Base-by-base conservation (phyloP, 2,888 invertebrate species). In the Mimachlamys varia region DNA sequence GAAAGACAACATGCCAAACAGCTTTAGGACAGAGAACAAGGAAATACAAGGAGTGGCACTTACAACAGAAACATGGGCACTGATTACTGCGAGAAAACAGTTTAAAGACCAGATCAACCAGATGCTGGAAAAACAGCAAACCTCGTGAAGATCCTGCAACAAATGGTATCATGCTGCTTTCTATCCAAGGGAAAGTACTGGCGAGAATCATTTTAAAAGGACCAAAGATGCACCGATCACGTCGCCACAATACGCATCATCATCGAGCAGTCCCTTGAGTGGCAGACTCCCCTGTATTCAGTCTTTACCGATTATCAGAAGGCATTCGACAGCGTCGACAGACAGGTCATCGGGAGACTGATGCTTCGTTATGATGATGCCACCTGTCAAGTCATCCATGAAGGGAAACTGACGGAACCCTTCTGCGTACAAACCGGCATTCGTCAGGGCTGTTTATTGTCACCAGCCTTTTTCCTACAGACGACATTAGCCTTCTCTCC, bases 81-180 rank as follows among this genome's bases (percentile, higher is more conserved):
- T n/a, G n/a, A n/a, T n/a, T n/a, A n/a, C n/a, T n/a, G n/a, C n/a
- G n/a, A n/a, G n/a, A n/a, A 88, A 49, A 88, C 88, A 12, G 12
- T 15, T 3, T 17, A n/a, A 88, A 33, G 33, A 88, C 22, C 37
- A 88, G 88, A 33, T 88, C 88, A 38, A 22, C 22, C 38, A n/a
- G 44, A 37, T 10, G 88, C 38, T 22, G 88, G 37, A 38, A 4
- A 33, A 15, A 22, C 13, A 88, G 76, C 76, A 87, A 90, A 90
- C n/a, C 76, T 89, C 0, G 88, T 58, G 87, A 89, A 91, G 38
- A 91, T 27, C 33, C 38, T 89, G 89, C 53, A 44, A 88, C 37
- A 92, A 92, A 76, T 93, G 89, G 58, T 33, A 93, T 92, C 19
- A 91, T 89, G 58, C 89, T 92, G 12, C 90, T 93, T 15, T 91